phyloP scores from a whole-genome alignment of 2,888 invertebrate genomes.

The Pecten maximus region DNA sequence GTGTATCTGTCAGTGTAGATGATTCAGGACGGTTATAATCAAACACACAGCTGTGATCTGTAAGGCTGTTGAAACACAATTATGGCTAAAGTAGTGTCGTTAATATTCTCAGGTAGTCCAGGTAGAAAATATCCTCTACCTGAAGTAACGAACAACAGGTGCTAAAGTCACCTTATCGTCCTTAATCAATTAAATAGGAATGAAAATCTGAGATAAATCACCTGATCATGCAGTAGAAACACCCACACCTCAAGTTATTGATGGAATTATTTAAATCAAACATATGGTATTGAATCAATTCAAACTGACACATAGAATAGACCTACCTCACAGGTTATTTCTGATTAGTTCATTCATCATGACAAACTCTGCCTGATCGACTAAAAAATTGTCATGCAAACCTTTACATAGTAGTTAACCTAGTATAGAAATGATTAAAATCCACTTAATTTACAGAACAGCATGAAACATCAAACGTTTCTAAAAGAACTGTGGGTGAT shows the following conservation, averaged over 20 bases:
- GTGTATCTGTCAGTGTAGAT: neutral
- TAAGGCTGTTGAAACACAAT: neutral
- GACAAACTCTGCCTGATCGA: neutral
- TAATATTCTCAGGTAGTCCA: slow-evolving; percentile 20
- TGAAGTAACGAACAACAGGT: neutral
- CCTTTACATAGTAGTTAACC: neutral
- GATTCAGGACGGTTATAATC: neutral
- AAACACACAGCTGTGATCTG: neutral
- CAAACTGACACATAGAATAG: neutral
- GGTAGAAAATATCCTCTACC: neutral
- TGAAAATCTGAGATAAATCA: neutral
- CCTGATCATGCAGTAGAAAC: neutral
- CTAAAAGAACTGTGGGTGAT: neutral
- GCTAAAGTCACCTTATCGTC: slow-evolving; percentile 16
- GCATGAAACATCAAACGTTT: neutral
- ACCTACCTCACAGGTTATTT: neutral
- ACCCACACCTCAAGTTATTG: neutral
- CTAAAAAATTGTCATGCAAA: neutral
- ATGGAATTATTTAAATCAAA: slow-evolving; percentile 29
- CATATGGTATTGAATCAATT: neutral
- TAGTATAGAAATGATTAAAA: neutral
- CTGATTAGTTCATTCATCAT: neutral
- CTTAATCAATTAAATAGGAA: neutral
- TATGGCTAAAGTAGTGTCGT: neutral
- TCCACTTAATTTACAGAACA: neutral